Conservation (phyloP, 2,113 vertebrate genomes). For the Telmatochromis brachygnathus region DNA sequence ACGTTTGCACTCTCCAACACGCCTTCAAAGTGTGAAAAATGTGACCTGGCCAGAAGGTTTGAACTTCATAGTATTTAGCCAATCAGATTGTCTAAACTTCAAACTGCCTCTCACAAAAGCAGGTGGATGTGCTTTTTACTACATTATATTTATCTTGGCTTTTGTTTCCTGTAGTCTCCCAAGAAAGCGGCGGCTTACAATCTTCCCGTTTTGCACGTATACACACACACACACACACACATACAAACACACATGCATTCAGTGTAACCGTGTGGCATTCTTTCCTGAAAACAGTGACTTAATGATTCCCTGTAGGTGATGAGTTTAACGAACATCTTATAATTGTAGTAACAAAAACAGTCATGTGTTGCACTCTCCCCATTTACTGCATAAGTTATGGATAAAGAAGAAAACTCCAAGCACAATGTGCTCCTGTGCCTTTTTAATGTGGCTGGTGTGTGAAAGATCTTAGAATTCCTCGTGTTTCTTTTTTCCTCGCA, state of each 20-base stretch:
- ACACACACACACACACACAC: not conserved
- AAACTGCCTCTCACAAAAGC: not conserved
- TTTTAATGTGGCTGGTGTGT: not conserved
- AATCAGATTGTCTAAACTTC: not conserved
- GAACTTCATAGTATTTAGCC: not conserved
- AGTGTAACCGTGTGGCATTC: not conserved
- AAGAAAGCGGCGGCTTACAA: not conserved
- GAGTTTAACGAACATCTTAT: not conserved
- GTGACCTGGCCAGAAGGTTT: not conserved
- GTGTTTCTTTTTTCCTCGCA: not conserved
- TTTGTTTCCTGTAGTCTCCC: not conserved
- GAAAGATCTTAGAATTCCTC: not conserved
- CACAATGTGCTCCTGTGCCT: not conserved
- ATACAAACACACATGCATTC: accelerated
- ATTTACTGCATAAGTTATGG: not conserved
- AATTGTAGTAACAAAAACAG: not conserved
- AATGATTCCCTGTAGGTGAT: not conserved
- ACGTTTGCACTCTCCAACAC: too few relatives aligned
- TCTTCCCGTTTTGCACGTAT: accelerated
- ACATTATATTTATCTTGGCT: not conserved
- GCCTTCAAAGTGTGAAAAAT: not conserved
- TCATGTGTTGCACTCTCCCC: not conserved
- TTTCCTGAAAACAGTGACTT: not conserved
- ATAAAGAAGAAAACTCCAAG: not conserved
- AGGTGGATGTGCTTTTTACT: not conserved